These are phyloP conservation scores for Hermatobates lingyangjiaoensis DNA, from an alignment of 1,140 invertebrate species.

Conservation along the genomic window DNA sequence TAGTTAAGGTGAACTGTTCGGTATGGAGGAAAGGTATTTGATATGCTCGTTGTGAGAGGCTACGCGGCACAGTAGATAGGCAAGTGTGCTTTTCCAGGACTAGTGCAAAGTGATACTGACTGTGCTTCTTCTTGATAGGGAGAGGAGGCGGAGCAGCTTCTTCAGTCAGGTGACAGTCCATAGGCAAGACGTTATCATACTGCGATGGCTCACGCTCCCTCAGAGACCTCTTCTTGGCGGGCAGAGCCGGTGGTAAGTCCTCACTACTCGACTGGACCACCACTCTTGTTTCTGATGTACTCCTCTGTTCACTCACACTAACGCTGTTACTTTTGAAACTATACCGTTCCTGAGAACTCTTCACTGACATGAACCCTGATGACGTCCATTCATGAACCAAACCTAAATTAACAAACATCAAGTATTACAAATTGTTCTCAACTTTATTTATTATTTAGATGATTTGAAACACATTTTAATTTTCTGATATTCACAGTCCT, in stretches of 20 bases:
- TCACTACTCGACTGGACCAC: neutral
- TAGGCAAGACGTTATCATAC: conserved; percentile 47
- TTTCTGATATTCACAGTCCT: no score
- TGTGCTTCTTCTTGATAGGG: conserved; percentile 78
- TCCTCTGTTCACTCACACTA: conserved; percentile 1
- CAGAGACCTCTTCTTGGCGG: conserved; percentile 31
- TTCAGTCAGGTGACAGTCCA: conserved; percentile 17
- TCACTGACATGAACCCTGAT: neutral
- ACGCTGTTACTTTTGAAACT: conserved; percentile 2
- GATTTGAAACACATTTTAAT: no score
- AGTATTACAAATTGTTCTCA: no score
- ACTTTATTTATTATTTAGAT: no score
- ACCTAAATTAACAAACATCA: neutral
- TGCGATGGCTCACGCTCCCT: conserved; percentile 42
- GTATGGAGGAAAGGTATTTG: no score
- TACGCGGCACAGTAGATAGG: no score
- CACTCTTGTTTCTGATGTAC: neutral
- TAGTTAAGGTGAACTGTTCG: no score
- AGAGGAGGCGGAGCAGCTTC: conserved; percentile 59
- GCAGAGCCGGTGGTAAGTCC: conserved; percentile 39
- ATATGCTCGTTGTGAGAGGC: no score
- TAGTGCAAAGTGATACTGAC: conserved; percentile 40
- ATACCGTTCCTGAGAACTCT: neutral
- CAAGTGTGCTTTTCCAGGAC: neutral
- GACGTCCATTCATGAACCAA: neutral